A percentile compares a stretch with the other conserved stretches of the same genome.
These are phyloP conservation scores for Habropoda laboriosa DNA, from an alignment of 1,140 invertebrate species.

Conservation along the genomic window DNA sequence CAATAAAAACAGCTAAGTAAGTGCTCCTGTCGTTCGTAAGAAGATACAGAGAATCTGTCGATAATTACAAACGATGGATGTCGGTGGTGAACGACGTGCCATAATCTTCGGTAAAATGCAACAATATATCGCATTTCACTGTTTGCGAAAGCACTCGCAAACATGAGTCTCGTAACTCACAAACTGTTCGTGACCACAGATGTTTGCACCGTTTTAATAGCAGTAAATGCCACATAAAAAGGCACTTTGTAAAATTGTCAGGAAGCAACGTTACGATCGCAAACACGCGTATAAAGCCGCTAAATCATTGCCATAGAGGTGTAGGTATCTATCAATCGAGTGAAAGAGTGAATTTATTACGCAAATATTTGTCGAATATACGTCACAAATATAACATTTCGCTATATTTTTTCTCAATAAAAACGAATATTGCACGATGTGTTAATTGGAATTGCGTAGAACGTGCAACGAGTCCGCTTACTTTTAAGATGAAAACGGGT, in stretches of 20 bases:
- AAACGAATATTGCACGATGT: no score
- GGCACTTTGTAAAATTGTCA: not conserved
- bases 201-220: not conserved
- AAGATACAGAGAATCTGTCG: no score
- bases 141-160: not conserved
- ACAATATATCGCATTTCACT: not conserved
- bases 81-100: not conserved
- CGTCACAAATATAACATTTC: no score
- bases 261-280: not conserved
- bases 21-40: no score
- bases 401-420: no score
- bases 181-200: not conserved
- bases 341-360: no score
- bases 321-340: no score
- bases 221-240: not conserved
- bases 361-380: no score
- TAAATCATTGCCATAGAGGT: not conserved
- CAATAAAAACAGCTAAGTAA: not conserved
- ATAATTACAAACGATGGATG: no score
- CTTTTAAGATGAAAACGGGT: no score
- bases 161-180: not conserved
- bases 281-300: not conserved
- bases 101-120: not conserved
- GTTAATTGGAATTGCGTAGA: no score
- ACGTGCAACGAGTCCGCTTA: no score